Percentiles rank a stretch among this genome's conserved stretches.
These are phyloP conservation scores for Drosophila acutilabella DNA, from an alignment of 2,888 invertebrate species.

Conservation along the genomic window DNA sequence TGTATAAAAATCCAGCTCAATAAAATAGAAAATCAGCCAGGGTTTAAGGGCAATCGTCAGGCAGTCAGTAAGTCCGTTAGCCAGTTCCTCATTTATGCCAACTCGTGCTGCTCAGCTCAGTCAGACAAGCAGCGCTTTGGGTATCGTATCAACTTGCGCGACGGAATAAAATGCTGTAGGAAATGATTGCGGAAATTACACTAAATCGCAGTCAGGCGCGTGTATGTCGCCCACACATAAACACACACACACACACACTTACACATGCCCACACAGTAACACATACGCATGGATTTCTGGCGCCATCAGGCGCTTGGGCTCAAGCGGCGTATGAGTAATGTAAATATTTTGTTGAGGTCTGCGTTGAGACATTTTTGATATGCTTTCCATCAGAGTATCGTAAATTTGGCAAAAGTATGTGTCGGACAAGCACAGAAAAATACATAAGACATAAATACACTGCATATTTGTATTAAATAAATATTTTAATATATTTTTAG, in stretches of 20 bases:
- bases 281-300: slow-evolving; percentile 21
- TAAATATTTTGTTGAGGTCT: slow-evolving; percentile 60
- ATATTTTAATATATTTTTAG: too few relatives aligned
- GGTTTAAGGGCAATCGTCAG: slow-evolving; percentile 33
- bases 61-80: slow-evolving; percentile 38
- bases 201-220: slow-evolving; percentile 67
- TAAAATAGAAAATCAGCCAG: slow-evolving; percentile 32
- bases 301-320: slow-evolving; percentile 35
- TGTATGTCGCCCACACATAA: slow-evolving; percentile 43
- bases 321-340: slow-evolving; percentile 62
- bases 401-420: slow-evolving; percentile 25
- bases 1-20: too few relatives aligned
- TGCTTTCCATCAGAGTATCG: slow-evolving; percentile 29
- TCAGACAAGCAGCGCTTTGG: slow-evolving; percentile 12
- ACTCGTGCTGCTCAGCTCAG: background rate
- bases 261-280: background rate
- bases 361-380: slow-evolving; percentile 38
- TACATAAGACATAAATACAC: too few relatives aligned
- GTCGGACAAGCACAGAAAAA: background rate
- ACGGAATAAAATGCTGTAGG: slow-evolving; percentile 72
- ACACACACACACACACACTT: slow-evolving; percentile 13
- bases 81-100: slow-evolving; percentile 13
- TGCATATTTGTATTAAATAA: too few relatives aligned
- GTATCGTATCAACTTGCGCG: slow-evolving; percentile 60
- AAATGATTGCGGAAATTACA: slow-evolving; percentile 80